A percentile compares a stretch with the other conserved stretches of the same genome.
These are phyloP conservation scores for Ibycter americanus DNA, from an alignment of 2,797 vertebrate genomes.

Conservation along the genomic window DNA sequence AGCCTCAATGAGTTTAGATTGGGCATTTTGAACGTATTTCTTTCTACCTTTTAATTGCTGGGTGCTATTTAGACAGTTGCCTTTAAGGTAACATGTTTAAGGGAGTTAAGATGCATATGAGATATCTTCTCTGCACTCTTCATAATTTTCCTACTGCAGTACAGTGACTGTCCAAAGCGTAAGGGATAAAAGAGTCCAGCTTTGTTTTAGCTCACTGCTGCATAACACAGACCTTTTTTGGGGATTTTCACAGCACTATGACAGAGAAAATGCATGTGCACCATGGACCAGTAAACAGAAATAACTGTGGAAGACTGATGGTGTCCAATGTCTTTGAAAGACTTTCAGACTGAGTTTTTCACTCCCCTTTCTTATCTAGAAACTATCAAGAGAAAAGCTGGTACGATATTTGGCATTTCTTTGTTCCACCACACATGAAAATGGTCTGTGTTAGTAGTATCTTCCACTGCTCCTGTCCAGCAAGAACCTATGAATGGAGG, in stretches of 20 bases:
- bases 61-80: not conserved
- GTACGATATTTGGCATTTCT: not conserved
- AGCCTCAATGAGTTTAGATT: not conserved
- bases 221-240: not conserved
- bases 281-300: not conserved
- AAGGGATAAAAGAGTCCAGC: not conserved
- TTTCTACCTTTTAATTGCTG: not conserved
- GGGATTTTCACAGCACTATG: not conserved
- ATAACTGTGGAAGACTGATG: not conserved
- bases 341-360: not conserved
- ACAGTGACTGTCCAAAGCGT: not conserved
- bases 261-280: not conserved
- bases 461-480: not conserved
- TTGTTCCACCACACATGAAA: not conserved
- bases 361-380: not conserved
- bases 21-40: not conserved
- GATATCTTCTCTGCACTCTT: not conserved
- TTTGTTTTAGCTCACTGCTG: not conserved
- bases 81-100: not conserved
- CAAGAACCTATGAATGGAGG: not conserved
- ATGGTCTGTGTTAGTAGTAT: not conserved
- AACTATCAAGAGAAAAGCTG: not conserved
- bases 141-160: not conserved
- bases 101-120: not conserved
- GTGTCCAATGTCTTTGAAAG: not conserved